phyloP scores from a whole-genome alignment of 2,888 invertebrate species.

The Spilosoma lubricipeda region DNA sequence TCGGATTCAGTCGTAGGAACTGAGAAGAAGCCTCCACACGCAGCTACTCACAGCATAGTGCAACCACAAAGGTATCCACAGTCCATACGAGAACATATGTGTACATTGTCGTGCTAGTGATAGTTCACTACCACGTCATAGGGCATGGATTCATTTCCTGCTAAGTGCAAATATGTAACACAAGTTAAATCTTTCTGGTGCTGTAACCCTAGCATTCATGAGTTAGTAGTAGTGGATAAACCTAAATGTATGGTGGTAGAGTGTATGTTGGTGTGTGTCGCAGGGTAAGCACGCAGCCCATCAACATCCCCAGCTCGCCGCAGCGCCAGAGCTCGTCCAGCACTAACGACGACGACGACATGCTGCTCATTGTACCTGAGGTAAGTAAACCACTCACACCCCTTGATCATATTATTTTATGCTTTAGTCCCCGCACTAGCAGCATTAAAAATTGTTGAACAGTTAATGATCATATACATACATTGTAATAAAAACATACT shows the following conservation, averaged over 20 bases:
- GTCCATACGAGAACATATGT: neutral
- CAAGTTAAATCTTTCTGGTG: neutral
- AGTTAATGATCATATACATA: neutral
- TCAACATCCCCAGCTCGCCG: slow-evolving; percentile 88
- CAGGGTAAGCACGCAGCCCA: slow-evolving; percentile 85
- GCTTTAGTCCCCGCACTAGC: too few relatives aligned
- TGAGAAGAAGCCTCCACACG: slow-evolving; percentile 54
- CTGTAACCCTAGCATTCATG: too few relatives aligned
- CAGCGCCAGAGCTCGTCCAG: slow-evolving; percentile 78
- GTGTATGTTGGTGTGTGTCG: slow-evolving; percentile 22
- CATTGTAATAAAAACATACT: too few relatives aligned
- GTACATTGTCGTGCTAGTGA: neutral
- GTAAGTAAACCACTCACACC: slow-evolving; percentile 42
- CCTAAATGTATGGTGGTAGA: neutral
- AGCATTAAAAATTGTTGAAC: too few relatives aligned
- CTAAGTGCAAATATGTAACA: too few relatives aligned
- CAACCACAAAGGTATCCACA: slow-evolving; percentile 47
- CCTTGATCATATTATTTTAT: neutral
- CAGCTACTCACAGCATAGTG: slow-evolving; percentile 55
- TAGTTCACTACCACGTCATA: neutral
- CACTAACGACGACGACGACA: slow-evolving; percentile 82
- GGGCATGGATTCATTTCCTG: neutral
- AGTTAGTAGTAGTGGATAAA: neutral
- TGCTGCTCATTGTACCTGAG: slow-evolving; percentile 75
- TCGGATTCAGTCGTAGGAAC: slow-evolving; percentile 75